A percentile compares a stretch with the other conserved stretches of the same genome.
phyloP scores from a whole-genome alignment of 2,888 invertebrate genomes.

The Ormyrus rosae region DNA sequence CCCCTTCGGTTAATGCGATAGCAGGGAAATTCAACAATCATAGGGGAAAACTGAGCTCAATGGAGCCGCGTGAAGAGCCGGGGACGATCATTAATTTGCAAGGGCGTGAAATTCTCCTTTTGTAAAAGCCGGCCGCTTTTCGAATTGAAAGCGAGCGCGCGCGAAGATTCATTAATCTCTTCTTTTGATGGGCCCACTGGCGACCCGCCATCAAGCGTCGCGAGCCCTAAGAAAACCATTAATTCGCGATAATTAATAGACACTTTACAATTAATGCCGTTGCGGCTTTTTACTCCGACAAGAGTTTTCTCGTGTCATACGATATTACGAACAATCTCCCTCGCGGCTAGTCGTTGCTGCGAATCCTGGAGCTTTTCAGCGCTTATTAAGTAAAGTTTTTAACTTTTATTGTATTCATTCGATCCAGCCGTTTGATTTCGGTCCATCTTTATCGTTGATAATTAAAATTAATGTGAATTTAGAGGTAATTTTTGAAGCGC shows the following conservation, averaged over 20 bases:
- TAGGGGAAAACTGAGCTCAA: neutral
- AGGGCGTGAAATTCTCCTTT: conserved; percentile 32
- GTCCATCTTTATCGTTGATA: too few relatives aligned
- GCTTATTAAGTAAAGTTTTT: neutral
- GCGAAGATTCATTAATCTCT: conserved; percentile 49
- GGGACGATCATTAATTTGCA: conserved; percentile 45
- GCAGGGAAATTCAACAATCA: conserved; percentile 18
- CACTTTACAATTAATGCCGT: conserved; percentile 55
- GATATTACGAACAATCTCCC: conserved; percentile 9
- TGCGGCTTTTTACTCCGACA: conserved; percentile 31
- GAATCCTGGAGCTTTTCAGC: neutral
- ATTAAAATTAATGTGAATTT: too few relatives aligned
- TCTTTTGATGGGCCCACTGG: conserved; percentile 51
- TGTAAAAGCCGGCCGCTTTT: conserved; percentile 25
- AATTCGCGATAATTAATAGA: conserved; percentile 59
- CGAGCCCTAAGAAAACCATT: conserved; percentile 48
- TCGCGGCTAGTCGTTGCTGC: neutral
- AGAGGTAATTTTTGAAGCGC: too few relatives aligned
- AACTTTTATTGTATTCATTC: neutral
- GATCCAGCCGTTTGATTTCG: too few relatives aligned
- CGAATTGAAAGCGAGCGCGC: conserved; percentile 16
- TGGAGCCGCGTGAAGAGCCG: neutral
- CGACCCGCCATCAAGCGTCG: conserved; percentile 28
- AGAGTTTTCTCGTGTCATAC: neutral
- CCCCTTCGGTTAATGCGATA: neutral